These are phyloP conservation scores for Atlantisia rogersi DNA, from an alignment of 2,113 vertebrate genomes.

Conservation along the genomic window DNA sequence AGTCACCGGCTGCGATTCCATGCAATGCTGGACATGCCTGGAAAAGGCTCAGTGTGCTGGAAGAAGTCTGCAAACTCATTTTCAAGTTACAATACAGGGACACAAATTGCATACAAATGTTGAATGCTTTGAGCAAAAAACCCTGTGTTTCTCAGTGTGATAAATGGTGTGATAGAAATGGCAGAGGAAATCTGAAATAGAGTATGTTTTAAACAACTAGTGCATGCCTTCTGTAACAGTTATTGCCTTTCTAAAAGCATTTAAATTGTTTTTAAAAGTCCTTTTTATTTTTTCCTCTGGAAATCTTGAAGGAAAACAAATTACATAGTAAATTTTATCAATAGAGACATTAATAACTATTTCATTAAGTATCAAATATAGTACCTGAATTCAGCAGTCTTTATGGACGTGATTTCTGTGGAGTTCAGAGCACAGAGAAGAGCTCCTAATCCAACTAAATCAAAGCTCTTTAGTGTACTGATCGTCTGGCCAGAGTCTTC, in stretches of 20 bases:
- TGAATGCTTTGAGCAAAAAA: background rate
- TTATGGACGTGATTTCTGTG: conserved; percentile 73
- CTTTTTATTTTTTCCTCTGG: background rate
- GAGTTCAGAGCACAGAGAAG: conserved; percentile 75
- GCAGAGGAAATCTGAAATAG: background rate
- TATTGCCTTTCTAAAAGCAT: background rate
- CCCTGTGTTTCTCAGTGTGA: background rate
- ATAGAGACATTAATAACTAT: background rate
- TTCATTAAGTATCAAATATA: background rate
- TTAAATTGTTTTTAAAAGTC: background rate
- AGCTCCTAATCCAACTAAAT: conserved; percentile 79
- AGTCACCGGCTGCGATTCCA: background rate
- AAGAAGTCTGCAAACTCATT: background rate
- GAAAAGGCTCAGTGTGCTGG: background rate
- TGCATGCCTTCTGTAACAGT: background rate
- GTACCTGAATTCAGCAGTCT: conserved; percentile 80
- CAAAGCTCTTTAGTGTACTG: conserved; percentile 78
- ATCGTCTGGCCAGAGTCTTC: conserved; percentile 74
- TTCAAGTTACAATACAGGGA: background rate
- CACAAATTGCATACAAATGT: background rate
- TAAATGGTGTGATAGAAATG: background rate
- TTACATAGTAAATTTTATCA: background rate
- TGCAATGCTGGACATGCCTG: background rate
- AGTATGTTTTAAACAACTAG: background rate
- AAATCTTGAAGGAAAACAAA: conserved; percentile 10